Evolutionary conservation across 2,113 vertebrate genomes (phyloP), one percentile per base, ranked within the genome.

Genomic region (Tringa solitaria): DNA sequence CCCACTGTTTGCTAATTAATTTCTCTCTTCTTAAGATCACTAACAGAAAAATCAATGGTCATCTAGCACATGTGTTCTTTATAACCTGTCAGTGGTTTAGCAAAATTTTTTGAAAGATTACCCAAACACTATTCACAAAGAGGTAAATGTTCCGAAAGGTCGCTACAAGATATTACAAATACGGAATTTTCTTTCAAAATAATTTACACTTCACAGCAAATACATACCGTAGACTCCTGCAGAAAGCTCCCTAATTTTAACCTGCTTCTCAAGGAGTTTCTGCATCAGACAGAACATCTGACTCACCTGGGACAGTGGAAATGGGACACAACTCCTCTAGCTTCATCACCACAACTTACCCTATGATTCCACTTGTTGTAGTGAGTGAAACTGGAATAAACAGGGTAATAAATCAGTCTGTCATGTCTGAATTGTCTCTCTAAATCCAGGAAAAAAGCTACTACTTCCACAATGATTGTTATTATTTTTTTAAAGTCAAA

Each of bases 1-100:
- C 68, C 46, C 68, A 59, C 37, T 81, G 68, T 60, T 96, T 93
- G 43, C 60, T 95, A 94, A 93, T 96, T 96, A 96, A 77, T 92
- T 96, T 94, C 19, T 82, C 60, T 87, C 46, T 56, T 88, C 87
- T 83, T 91, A 75, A 84, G 75, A 94, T 63, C 73, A 56, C 57
- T 85, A 84, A 93, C 6, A 5, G 75, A 93, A 96, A 94, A 91
- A 96, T 84, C 94, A 93, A 72, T 90, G 64, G 78, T 93, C 84
- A 64, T 84, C 89, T 86, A 69, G 24, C 28, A 27, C 48, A 43
- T 22, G 32, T 87, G 63, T 60, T 82, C 59, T 68, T 77, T 95
- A 74, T 88, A 78, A 90, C 53, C 68, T 63, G 64, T 26, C 65
- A 72, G 72, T 86, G 24, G 20, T 81, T 96, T 85, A 78, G 37